These are phyloP conservation scores for Cheilosia pagana DNA, from an alignment of 2,888 invertebrate species.

Conservation along the genomic window DNA sequence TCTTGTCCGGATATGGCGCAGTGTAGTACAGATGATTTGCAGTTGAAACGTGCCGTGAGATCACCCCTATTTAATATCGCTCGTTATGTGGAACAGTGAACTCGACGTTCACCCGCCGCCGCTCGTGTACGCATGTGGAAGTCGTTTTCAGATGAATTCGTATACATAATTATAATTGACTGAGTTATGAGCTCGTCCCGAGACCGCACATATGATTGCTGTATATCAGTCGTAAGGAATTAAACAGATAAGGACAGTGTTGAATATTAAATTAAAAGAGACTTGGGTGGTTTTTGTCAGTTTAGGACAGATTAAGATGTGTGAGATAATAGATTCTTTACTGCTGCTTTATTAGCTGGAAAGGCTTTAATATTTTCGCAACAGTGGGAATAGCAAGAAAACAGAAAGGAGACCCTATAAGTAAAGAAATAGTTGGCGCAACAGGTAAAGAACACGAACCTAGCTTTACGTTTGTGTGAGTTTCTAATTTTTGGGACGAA, in stretches of 20 bases:
- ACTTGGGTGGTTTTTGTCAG: no score
- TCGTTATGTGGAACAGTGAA: constrained; percentile 47
- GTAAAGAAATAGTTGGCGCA: no score
- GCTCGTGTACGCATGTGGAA: neutral
- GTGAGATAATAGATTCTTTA: no score
- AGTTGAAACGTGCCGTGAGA: constrained; percentile 62
- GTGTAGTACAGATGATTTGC: constrained; percentile 59
- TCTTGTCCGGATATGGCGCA: constrained; percentile 48
- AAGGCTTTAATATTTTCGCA: no score
- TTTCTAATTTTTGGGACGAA: no score
- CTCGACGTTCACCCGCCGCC: constrained; percentile 20
- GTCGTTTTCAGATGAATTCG: constrained; percentile 1
- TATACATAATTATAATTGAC: constrained; percentile 43
- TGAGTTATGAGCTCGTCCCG: constrained; percentile 28
- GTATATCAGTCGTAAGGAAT: neutral
- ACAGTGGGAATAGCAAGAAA: no score
- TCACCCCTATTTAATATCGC: constrained; percentile 15
- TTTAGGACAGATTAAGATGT: no score
- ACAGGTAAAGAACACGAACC: no score
- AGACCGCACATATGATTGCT: constrained; percentile 16
- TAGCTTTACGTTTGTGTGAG: no score
- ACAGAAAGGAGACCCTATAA: no score
- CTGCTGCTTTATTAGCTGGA: no score
- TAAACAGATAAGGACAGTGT: neutral
- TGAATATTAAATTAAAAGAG: neutral